These are phyloP conservation scores for Drosophila putrida DNA, from an alignment of 2,888 invertebrate species.

Conservation along the genomic window DNA sequence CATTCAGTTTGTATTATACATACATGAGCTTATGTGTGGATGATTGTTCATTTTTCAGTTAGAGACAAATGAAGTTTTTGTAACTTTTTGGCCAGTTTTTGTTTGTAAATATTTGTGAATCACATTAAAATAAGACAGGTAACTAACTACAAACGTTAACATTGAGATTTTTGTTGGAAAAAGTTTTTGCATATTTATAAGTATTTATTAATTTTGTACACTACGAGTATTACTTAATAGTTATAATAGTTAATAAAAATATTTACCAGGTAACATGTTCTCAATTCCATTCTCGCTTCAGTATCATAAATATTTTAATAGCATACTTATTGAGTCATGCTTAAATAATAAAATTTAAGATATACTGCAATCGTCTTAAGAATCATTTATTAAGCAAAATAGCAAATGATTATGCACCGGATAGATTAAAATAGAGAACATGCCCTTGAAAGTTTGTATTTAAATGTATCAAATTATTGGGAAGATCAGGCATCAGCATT, in stretches of 20 bases:
- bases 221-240: conserved; percentile 23
- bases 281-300: neutral
- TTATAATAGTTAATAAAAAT: neutral
- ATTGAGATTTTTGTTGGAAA: conserved; percentile 49
- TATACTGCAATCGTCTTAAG: neutral
- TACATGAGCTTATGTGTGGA: conserved; percentile 56
- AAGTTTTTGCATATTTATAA: conserved; percentile 22
- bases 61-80: conserved; percentile 31
- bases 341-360: neutral
- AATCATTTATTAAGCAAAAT: neutral
- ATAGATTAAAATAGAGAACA: conserved; percentile 28
- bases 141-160: conserved; percentile 69
- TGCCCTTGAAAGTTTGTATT: conserved; percentile 10
- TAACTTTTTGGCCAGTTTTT: conserved; percentile 5
- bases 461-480: conserved; percentile 7
- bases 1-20: conserved; percentile 61
- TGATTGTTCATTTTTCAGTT: conserved; percentile 35
- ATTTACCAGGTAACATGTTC: conserved; percentile 14
- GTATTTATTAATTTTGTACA: conserved; percentile 16
- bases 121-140: conserved; percentile 49
- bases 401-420: neutral
- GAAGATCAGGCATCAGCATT: conserved; percentile 21
- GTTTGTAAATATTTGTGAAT: conserved; percentile 16
- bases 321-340: conserved; percentile 29
- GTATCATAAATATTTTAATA: neutral